Base-by-base conservation (phyloP, 2,113 vertebrate genomes). In the Coreoperca whiteheadi region DNA sequence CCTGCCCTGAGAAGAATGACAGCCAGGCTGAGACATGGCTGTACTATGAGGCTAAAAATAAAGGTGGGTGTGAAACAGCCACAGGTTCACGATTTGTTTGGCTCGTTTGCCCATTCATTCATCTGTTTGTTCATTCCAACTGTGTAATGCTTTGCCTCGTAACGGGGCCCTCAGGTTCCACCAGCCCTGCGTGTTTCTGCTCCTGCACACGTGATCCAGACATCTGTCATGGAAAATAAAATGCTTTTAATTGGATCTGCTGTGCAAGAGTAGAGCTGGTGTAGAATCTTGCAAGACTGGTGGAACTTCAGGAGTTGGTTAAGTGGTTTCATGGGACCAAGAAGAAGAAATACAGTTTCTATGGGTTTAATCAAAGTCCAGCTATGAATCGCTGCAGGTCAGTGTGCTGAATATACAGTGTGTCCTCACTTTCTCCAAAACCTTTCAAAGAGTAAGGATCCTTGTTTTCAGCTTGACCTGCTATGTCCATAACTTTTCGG, bases 291-390 rank as follows among this genome's bases (percentile, higher is more conserved):
- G 51, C 67, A 48, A 51, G 43, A 68, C 51, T 73, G 48, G 43
- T 7, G 37, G 67, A 84, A 70, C 59, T 60, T 39, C 4, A 59
- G 41, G 71, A 72, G 75, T 30, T 51, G 32, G 69, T 53, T 88
- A 83, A 85, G 84, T 88, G 86, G 86, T 88, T 85, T 84, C 84
- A 84, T 28, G 15, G 83, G 84, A 50, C 48, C 67, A 37, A 32
- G 34, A 66, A 15, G 34, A 37, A 8, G 41, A n/a, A 48, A 79
- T 18, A 6, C 3, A 3, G 63, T 50, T 79, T 74, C 57, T 72
- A 28, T 39, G 54, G 82, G 23, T 71, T 64, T 78, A 77, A 37
- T 50, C 32, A 54, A 85, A 73, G 76, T 74, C 48, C 8, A 51
- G 9, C 30, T 14, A 28, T 41, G 64, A 46, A 30, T 56, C 54